These are phyloP conservation scores for Oriolus oriolus DNA, from an alignment of 2,113 vertebrate genomes.

Conservation along the genomic window DNA sequence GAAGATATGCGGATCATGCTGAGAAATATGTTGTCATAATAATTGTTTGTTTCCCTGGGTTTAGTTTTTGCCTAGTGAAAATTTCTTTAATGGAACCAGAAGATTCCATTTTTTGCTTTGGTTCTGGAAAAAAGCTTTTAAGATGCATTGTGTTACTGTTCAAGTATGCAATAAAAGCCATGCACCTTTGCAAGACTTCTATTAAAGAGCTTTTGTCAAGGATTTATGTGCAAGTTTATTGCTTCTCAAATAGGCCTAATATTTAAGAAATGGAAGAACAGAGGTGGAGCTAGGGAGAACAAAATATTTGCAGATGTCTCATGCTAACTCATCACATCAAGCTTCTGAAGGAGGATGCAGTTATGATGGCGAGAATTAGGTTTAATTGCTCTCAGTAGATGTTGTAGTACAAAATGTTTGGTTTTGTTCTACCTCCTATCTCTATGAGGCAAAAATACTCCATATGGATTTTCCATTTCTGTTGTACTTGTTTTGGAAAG, in stretches of 20 bases:
- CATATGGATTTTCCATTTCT: not conserved
- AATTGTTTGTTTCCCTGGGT: not conserved
- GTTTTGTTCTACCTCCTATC: too few relatives aligned
- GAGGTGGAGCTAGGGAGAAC: not conserved
- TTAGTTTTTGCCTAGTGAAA: not conserved
- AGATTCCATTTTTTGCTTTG: not conserved
- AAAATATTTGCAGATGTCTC: not conserved
- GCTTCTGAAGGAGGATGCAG: not conserved
- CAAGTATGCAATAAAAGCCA: not conserved
- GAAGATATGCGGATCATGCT: not conserved
- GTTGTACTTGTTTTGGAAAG: not conserved
- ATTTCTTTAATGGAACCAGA: not conserved
- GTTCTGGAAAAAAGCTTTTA: not conserved
- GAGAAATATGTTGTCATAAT: not conserved
- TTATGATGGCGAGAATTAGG: not conserved
- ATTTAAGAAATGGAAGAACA: not conserved
- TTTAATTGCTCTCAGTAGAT: not conserved
- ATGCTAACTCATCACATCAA: not conserved
- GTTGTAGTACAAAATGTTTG: not conserved
- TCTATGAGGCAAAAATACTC: not conserved
- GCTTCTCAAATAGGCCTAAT: not conserved
- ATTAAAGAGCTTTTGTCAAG: not conserved
- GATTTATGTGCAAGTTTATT: not conserved
- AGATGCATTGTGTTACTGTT: not conserved
- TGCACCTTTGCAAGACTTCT: not conserved